Conservation (phyloP, 1,140 invertebrate genomes). For the Coptotermes formosanus region DNA sequence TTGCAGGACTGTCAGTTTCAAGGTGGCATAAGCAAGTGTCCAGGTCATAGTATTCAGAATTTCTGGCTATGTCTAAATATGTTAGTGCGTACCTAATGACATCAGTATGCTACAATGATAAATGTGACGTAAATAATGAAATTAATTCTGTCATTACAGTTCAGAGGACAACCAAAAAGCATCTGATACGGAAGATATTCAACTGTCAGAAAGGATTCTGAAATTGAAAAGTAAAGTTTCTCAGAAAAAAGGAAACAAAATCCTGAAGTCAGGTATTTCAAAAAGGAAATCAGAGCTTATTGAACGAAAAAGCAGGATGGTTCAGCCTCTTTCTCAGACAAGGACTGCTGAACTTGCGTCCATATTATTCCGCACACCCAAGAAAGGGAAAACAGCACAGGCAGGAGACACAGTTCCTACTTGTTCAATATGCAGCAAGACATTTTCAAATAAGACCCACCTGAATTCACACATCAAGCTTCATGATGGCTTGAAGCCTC, state of each 20-base stretch:
- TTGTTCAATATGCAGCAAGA: constrained; percentile 49
- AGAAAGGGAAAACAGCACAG: constrained; percentile 43
- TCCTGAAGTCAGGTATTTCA: not conserved
- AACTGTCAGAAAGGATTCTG: not conserved
- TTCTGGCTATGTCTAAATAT: too few relatives aligned
- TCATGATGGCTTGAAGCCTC: constrained; percentile 36
- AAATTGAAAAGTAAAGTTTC: not conserved
- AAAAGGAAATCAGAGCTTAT: not conserved
- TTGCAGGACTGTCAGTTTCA: too few relatives aligned
- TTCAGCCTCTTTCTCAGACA: not conserved
- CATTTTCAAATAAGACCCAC: constrained; percentile 44
- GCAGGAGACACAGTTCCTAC: constrained; percentile 56
- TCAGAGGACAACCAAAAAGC: not conserved
- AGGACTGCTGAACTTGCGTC: not conserved
- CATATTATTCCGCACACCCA: not conserved
- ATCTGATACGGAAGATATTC: constrained; percentile 11
- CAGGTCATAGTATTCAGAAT: too few relatives aligned
- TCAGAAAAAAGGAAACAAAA: not conserved
- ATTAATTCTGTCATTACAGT: not conserved
- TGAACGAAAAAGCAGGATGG: not conserved
- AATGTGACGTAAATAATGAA: not conserved
- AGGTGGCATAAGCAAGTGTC: too few relatives aligned
- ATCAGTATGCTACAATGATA: too few relatives aligned
- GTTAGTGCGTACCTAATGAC: too few relatives aligned
- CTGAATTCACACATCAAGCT: constrained; percentile 36